phyloP scores from a whole-genome alignment of 1,140 invertebrate genomes.

The Drosophila azteca region DNA sequence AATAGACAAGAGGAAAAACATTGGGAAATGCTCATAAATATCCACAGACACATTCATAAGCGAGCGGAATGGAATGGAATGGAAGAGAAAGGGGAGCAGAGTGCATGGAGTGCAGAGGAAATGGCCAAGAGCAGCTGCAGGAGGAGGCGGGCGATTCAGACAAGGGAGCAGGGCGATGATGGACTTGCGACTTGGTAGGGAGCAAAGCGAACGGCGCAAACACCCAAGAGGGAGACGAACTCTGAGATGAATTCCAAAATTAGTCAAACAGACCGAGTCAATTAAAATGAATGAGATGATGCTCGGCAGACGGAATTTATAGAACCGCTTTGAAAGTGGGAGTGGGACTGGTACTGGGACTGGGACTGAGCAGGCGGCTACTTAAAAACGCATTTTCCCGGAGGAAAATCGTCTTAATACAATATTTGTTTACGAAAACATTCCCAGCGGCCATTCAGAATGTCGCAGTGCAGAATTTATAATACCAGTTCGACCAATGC shows the following conservation, averaged over 20 bases:
- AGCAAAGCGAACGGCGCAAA: constrained; percentile 1
- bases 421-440: constrained; percentile 75
- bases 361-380: constrained; percentile 21
- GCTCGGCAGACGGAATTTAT: constrained; percentile 35
- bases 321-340: constrained; percentile 14
- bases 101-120: constrained; percentile 43
- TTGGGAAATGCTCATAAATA: constrained; percentile 71
- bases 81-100: constrained; percentile 28
- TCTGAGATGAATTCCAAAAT: constrained; percentile 57
- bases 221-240: constrained; percentile 2
- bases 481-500: constrained; percentile 34
- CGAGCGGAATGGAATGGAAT: constrained; percentile 42
- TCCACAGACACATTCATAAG: constrained; percentile 42
- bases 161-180: constrained; percentile 39
- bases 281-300: constrained; percentile 71
- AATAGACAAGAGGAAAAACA: constrained; percentile 57
- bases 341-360: constrained; percentile 1
- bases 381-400: constrained; percentile 67
- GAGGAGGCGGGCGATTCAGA: constrained; percentile 2
- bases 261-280: constrained; percentile 69
- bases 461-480: constrained; percentile 68
- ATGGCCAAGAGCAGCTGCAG: constrained; percentile 54
- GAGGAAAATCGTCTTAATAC: constrained; percentile 43
- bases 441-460: constrained; percentile 45
- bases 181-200: constrained; percentile 31